These are phyloP conservation scores for Antidorcas marsupialis DNA, from an alignment of 2,113 vertebrate species.

Conservation along the genomic window DNA sequence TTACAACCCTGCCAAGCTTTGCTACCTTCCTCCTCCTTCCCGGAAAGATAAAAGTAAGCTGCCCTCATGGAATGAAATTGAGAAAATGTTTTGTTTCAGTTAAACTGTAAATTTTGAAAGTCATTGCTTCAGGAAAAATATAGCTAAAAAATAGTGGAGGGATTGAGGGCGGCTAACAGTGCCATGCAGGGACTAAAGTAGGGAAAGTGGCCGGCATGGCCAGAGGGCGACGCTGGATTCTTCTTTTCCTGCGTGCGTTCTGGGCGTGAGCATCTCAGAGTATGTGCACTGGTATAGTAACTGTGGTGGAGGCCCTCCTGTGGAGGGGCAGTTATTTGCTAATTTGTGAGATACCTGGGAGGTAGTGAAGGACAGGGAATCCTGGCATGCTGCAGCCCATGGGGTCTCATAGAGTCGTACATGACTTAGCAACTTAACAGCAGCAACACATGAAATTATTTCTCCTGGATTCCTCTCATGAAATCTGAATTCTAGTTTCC, in stretches of 20 bases:
- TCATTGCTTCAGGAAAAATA: not conserved
- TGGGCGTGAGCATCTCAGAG: not conserved
- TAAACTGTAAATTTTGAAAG: not conserved
- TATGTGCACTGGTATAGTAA: accelerated
- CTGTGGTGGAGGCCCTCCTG: not conserved
- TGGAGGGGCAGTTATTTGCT: not conserved
- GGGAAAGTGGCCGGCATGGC: not conserved
- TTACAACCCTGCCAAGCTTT: not conserved
- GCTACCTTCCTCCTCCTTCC: not conserved
- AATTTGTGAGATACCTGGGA: not conserved
- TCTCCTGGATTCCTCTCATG: not conserved
- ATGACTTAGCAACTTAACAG: not conserved
- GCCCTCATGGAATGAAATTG: not conserved
- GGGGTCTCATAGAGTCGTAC: not conserved
- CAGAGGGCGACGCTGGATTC: not conserved
- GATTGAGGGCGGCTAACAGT: not conserved
- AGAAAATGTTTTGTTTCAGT: not conserved
- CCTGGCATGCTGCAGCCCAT: not conserved
- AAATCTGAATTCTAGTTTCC: not conserved
- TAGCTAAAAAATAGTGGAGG: not conserved
- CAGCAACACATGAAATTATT: not conserved
- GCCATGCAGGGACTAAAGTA: not conserved
- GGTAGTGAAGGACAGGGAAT: not conserved
- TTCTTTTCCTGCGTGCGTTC: not conserved
- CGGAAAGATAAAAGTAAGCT: not conserved